phyloP scores from a whole-genome alignment of 2,888 invertebrate species.

The Nasonia oneida region DNA sequence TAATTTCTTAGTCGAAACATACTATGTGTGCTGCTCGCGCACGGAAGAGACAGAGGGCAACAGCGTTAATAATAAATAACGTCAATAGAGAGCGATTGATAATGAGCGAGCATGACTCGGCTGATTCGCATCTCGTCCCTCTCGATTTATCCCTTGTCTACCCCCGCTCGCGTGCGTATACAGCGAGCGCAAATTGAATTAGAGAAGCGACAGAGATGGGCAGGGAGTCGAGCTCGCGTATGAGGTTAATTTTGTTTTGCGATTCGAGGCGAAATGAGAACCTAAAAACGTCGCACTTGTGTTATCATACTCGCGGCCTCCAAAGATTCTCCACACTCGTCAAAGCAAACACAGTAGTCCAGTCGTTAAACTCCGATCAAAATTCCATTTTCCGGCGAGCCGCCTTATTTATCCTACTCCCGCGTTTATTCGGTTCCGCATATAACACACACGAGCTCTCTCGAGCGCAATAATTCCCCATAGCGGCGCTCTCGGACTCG shows the following conservation, averaged over 20 bases:
- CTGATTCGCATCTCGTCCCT: conserved; percentile 37
- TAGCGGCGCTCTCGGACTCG: conserved; percentile 51
- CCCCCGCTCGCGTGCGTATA: background rate
- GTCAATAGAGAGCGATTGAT: conserved; percentile 51
- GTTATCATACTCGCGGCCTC: too few species aligned
- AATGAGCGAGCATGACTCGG: conserved; percentile 49
- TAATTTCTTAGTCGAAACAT: conserved; percentile 36
- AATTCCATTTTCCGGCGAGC: conserved; percentile 12
- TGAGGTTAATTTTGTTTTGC: conserved; percentile 18
- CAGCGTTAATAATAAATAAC: conserved; percentile 40
- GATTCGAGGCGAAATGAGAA: background rate
- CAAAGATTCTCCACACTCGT: background rate
- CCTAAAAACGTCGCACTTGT: too few species aligned
- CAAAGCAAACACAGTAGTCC: background rate
- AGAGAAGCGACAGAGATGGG: background rate
- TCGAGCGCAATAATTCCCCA: background rate
- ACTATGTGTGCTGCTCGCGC: background rate
- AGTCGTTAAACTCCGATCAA: conserved; percentile 20
- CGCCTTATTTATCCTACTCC: background rate
- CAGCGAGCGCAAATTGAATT: conserved; percentile 24
- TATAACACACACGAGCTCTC: background rate
- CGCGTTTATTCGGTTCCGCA: background rate
- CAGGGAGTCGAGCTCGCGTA: conserved; percentile 11
- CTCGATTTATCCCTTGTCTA: background rate
- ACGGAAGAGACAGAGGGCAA: background rate